phyloP scores from a whole-genome alignment of 1,140 invertebrate genomes.

The Propsilocerus akamusi region DNA sequence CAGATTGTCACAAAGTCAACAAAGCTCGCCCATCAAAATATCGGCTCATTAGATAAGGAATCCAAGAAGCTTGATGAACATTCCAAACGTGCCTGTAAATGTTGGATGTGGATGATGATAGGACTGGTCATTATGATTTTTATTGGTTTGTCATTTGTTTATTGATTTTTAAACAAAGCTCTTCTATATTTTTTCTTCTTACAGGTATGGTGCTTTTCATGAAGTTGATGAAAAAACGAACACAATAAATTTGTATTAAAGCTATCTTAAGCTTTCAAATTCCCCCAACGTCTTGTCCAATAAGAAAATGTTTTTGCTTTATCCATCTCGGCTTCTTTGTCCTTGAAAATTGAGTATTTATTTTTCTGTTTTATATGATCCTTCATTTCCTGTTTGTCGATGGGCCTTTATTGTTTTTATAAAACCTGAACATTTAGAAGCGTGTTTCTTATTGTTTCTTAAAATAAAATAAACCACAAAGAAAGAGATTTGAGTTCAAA shows the following conservation, averaged over 20 bases:
- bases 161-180: conserved; percentile 7
- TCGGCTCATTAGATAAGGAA: conserved; percentile 55
- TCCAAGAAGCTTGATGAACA: conserved; percentile 66
- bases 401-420: too few species aligned
- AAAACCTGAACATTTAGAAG: too few species aligned
- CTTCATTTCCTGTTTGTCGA: too few species aligned
- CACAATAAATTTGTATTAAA: conserved; percentile 7
- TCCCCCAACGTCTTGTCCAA: too few species aligned
- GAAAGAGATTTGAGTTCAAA: too few species aligned
- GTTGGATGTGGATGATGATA: conserved; percentile 85
- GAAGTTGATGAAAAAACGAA: conserved; percentile 47
- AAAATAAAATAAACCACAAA: too few species aligned
- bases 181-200: conserved; percentile 20
- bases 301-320: too few species aligned
- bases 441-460: too few species aligned
- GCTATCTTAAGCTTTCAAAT: too few species aligned
- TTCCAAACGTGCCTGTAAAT: conserved; percentile 72
- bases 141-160: conserved; percentile 45
- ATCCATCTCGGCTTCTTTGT: too few species aligned
- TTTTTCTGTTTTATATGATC: too few species aligned
- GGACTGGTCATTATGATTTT: conserved; percentile 67
- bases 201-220: conserved; percentile 66
- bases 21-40: conserved; percentile 59
- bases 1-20: conserved; percentile 54
- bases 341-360: too few species aligned